phyloP scores from a whole-genome alignment of 1,140 invertebrate species.

The Melanaphis sacchari region DNA sequence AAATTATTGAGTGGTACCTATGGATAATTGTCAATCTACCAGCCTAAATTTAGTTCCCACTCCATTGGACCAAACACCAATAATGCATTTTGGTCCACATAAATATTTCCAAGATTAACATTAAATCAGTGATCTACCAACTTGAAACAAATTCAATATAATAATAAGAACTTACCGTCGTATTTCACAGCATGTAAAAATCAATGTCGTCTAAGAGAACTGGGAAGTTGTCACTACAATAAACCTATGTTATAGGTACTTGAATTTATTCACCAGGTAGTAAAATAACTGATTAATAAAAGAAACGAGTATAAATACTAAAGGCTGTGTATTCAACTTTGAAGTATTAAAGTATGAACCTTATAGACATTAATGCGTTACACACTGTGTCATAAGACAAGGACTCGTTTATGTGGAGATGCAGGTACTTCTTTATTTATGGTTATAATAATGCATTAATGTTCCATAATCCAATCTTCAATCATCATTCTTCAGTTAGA shows the following conservation, averaged over 20 bases:
- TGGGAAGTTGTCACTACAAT: neutral
- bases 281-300: no score
- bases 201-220: neutral
- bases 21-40: neutral
- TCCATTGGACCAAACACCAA: neutral
- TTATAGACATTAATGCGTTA: neutral
- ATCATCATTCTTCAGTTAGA: no score
- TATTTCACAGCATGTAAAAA: neutral
- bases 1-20: neutral
- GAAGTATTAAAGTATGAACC: neutral
- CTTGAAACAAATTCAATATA: neutral
- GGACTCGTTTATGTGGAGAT: neutral
- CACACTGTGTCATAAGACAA: neutral
- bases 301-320: neutral
- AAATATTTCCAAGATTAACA: neutral
- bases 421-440: neutral
- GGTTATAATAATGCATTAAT: no score
- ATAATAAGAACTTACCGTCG: neutral
- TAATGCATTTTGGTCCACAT: no score
- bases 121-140: neutral
- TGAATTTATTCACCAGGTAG: neutral
- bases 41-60: neutral
- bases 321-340: neutral
- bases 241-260: neutral
- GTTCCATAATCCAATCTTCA: no score